These are phyloP conservation scores for Enteromius anoplus DNA, from an alignment of 2,797 vertebrate species.

Conservation along the genomic window DNA sequence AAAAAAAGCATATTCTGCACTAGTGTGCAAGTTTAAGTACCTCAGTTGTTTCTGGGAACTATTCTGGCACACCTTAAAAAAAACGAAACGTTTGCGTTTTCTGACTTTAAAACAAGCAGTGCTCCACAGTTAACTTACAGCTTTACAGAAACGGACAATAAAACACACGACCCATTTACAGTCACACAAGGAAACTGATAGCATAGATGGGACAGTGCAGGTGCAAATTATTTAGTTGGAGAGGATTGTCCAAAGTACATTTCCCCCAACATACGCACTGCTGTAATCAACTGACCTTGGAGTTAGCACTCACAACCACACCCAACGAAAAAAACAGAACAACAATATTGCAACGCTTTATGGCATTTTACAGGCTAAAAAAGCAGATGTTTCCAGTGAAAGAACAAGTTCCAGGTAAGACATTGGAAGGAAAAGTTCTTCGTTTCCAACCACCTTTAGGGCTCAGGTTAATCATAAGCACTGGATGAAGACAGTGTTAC, in stretches of 20 bases:
- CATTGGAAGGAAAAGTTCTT: not conserved
- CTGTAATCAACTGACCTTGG: constrained; percentile 23
- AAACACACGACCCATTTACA: constrained; percentile 1
- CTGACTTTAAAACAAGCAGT: not conserved
- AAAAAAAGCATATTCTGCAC: not conserved
- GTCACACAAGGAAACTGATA: constrained; percentile 31
- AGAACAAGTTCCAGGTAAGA: constrained; percentile 24
- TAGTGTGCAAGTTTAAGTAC: not conserved
- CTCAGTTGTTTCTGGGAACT: not conserved
- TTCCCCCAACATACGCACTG: constrained; percentile 33
- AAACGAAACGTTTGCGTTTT: not conserved
- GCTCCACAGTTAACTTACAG: not conserved
- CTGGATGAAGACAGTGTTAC: constrained; percentile 6
- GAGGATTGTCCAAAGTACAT: constrained; percentile 45
- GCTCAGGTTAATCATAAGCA: constrained; percentile 49
- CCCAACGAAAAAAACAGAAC: constrained; percentile 12
- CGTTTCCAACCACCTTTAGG: constrained; percentile 1
- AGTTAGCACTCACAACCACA: not conserved
- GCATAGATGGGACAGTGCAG: constrained; percentile 1
- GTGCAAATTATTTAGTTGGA: constrained; percentile 5
- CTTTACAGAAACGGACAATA: not conserved
- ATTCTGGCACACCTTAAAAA: not conserved
- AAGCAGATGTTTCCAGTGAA: not conserved
- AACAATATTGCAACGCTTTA: constrained; percentile 14
- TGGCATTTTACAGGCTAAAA: constrained; percentile 15